These are phyloP conservation scores for Oncorhynchus clarkii DNA, from an alignment of 2,113 vertebrate species.

Conservation along the genomic window DNA sequence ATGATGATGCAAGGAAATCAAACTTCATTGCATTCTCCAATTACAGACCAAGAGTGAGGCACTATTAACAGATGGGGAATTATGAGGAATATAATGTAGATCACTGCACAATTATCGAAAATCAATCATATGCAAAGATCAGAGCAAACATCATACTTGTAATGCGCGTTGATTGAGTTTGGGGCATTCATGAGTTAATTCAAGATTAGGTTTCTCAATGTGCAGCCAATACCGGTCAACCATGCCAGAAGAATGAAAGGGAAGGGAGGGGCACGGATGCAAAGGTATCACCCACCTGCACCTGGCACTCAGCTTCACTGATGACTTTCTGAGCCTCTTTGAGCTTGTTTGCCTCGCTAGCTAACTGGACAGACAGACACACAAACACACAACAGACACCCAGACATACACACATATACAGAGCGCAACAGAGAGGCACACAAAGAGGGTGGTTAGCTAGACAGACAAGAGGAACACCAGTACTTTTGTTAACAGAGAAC, in stretches of 20 bases:
- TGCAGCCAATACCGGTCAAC: neutral
- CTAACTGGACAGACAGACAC: conserved; percentile 67
- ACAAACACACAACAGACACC: conserved; percentile 44
- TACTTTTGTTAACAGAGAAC: conserved; percentile 26
- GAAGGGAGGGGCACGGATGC: neutral
- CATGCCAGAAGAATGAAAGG: neutral
- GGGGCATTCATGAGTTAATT: neutral
- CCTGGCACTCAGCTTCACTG: conserved; percentile 74
- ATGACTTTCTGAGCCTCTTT: conserved; percentile 75
- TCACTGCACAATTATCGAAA: neutral
- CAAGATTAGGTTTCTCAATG: neutral
- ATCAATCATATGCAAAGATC: neutral
- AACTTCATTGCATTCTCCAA: neutral
- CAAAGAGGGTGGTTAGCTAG: conserved; percentile 56
- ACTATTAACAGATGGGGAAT: neutral
- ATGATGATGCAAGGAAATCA: neutral
- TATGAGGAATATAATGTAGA: neutral
- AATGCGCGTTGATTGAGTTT: neutral
- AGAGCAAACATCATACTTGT: neutral
- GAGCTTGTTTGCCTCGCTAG: conserved; percentile 73
- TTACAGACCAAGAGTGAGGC: neutral
- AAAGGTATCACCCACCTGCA: conserved; percentile 75
- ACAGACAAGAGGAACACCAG: conserved; percentile 47
- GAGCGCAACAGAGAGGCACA: conserved; percentile 49
- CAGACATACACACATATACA: conserved; percentile 44